Percentiles rank a stretch among this genome's conserved stretches.
Conservation (phyloP, 2,113 vertebrate species). For the Gavialis gangeticus region DNA sequence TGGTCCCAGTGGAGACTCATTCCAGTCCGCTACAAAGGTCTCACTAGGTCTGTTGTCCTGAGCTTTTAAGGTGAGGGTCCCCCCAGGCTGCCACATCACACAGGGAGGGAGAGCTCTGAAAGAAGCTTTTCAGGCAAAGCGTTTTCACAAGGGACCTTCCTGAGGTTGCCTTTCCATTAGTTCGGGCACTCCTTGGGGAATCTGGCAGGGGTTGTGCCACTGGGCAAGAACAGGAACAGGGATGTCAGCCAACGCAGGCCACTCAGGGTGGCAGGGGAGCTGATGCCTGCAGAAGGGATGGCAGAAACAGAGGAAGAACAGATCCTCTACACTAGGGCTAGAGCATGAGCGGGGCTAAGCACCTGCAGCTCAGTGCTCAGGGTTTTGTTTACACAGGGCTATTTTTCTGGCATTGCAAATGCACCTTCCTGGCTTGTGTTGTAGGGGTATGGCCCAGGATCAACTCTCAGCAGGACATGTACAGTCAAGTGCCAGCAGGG, state of each 20-base stretch:
- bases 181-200: background rate
- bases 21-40: background rate
- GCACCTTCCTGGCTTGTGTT: background rate
- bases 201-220: no score
- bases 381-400: no score
- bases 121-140: background rate
- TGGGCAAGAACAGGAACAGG: no score
- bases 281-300: accelerated
- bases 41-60: background rate
- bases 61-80: no score
- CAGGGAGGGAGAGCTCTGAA: background rate
- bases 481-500: background rate
- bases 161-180: background rate
- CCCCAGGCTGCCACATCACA: background rate
- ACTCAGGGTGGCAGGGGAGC: background rate
- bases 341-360: background rate
- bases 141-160: accelerated
- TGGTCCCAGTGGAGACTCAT: background rate
- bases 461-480: background rate
- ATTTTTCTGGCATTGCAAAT: background rate
- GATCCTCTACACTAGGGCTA: background rate
- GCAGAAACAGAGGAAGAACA: background rate
- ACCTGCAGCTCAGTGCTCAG: no score
- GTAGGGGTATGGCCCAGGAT: background rate
- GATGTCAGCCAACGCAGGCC: no score